Percentiles rank a stretch among this genome's conserved stretches.
These are phyloP conservation scores for Grammomys dolichurus DNA, from an alignment of 2,113 vertebrate genomes.

Conservation along the genomic window DNA sequence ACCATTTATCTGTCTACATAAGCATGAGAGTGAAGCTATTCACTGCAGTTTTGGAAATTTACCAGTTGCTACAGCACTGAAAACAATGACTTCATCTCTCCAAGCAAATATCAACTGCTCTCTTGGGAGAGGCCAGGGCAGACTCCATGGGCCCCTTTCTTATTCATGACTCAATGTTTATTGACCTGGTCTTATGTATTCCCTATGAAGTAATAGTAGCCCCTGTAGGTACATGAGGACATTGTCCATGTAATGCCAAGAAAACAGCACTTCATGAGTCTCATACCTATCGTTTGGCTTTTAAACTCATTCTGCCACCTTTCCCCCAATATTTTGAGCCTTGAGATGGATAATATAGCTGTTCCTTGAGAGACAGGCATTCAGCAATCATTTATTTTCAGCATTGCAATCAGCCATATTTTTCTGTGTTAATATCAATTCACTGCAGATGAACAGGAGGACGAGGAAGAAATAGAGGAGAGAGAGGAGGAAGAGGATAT, in stretches of 20 bases:
- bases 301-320: neutral
- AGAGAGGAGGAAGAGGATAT: neutral
- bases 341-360: neutral
- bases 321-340: neutral
- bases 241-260: neutral
- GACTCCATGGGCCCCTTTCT: neutral
- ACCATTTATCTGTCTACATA: neutral
- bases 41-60: neutral
- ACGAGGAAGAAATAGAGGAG: neutral
- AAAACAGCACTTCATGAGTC: neutral
- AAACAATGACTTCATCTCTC: neutral
- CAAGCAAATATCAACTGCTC: neutral
- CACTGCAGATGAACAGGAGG: neutral
- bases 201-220: neutral
- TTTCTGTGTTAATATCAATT: neutral
- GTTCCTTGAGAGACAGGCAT: neutral
- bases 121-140: neutral
- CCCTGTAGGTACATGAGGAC: neutral
- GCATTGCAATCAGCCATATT: neutral
- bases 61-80: neutral
- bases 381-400: neutral
- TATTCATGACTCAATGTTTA: neutral
- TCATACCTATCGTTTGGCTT: neutral
- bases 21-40: neutral
- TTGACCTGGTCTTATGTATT: neutral